A percentile compares a stretch with the other conserved stretches of the same genome.
Conservation (phyloP, 2,113 vertebrate genomes). For the Psittacus erithacus region DNA sequence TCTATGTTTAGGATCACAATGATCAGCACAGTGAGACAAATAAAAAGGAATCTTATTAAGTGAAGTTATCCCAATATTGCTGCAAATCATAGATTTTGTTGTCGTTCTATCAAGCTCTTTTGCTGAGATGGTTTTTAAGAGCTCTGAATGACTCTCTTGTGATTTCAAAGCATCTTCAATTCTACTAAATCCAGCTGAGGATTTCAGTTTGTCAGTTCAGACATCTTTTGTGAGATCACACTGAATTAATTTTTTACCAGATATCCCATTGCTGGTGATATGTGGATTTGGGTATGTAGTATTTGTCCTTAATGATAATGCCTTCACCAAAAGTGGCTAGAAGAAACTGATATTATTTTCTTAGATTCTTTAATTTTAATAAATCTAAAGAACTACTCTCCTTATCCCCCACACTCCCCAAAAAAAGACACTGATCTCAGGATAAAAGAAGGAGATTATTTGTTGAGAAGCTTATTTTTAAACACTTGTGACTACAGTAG, state of each 20-base stretch:
- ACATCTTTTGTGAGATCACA: neutral
- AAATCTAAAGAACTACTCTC: neutral
- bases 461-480: neutral
- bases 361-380: neutral
- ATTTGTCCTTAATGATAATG: neutral
- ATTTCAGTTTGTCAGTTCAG: neutral
- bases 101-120: neutral
- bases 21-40: conserved; percentile 1
- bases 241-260: neutral
- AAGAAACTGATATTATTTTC: neutral
- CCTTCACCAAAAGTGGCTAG: neutral
- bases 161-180: neutral
- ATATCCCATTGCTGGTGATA: neutral
- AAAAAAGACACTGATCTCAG: neutral
- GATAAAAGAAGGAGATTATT: neutral
- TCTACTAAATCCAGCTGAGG: neutral
- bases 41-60: neutral
- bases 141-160: neutral
- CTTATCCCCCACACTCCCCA: neutral
- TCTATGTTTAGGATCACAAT: neutral
- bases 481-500: neutral
- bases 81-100: neutral
- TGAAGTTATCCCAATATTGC: neutral
- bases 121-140: neutral
- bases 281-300: neutral